Evolutionary conservation across 2,888 invertebrate genomes (phyloP).

Genomic region (Amblyteles armatorius): DNA sequence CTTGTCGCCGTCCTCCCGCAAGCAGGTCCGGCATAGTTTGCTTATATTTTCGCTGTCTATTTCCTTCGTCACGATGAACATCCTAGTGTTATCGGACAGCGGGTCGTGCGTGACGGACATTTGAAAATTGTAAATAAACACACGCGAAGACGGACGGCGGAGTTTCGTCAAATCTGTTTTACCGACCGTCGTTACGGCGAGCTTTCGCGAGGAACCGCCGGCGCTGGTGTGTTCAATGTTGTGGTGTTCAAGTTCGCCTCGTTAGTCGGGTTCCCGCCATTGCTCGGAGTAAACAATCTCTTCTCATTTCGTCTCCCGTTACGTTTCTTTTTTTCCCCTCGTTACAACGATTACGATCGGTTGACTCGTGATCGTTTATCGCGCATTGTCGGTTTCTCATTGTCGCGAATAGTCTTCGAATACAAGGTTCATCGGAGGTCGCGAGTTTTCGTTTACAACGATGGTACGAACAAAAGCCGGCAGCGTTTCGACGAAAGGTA

Average conservation of each 20-base stretch:
- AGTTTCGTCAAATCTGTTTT: neutral
- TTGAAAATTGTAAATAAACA: constrained; percentile 2
- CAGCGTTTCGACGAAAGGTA: constrained; percentile 71
- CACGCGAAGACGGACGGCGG: neutral
- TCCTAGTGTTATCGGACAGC: constrained; percentile 62
- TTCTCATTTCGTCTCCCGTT: neutral
- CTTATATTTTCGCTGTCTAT: constrained; percentile 83
- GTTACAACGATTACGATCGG: neutral
- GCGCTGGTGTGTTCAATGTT: neutral
- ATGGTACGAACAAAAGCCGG: constrained; percentile 75
- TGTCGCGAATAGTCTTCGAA: neutral
- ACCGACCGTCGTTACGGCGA: neutral
- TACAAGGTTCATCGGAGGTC: neutral
- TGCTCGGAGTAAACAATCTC: neutral
- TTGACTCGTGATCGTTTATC: neutral
- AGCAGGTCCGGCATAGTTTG: constrained; percentile 82
- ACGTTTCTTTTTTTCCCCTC: neutral
- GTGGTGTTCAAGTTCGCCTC: neutral
- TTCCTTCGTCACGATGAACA: constrained; percentile 83
- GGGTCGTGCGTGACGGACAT: constrained; percentile 18
- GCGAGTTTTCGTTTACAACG: constrained; percentile 3
- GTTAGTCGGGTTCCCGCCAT: neutral
- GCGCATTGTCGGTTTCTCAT: neutral
- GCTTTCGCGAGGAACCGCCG: neutral
- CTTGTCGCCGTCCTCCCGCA: constrained; percentile 82